Conservation (phyloP, 2,888 invertebrate genomes). For the Drosophila fulvimacula region DNA sequence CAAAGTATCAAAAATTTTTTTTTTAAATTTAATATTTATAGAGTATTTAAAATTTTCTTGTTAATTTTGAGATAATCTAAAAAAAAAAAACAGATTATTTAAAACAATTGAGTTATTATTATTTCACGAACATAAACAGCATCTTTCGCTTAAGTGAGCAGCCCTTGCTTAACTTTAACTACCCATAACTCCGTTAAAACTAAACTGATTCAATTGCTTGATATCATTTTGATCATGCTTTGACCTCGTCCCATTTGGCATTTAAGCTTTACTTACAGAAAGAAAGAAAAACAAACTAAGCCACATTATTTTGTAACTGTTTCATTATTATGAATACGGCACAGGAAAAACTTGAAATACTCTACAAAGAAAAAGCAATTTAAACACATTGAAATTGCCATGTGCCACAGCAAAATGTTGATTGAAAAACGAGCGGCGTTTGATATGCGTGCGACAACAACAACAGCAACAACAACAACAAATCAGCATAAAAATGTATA, state of each 20-base stretch:
- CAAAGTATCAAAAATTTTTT: too few species aligned
- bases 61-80: not conserved
- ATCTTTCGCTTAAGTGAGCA: not conserved
- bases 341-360: slow-evolving; percentile 7
- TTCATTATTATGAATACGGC: not conserved
- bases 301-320: slow-evolving; percentile 9
- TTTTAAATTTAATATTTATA: too few species aligned
- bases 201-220: slow-evolving; percentile 2
- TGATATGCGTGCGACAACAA: slow-evolving; percentile 52
- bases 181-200: not conserved
- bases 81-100: too few species aligned
- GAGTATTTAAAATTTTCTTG: too few species aligned
- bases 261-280: not conserved
- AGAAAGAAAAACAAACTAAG: not conserved
- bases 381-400: slow-evolving; percentile 45
- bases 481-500: slow-evolving; percentile 5
- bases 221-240: slow-evolving; percentile 1
- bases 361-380: slow-evolving; percentile 13
- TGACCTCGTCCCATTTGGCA: slow-evolving; percentile 10
- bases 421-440: slow-evolving; percentile 64
- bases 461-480: slow-evolving; percentile 3
- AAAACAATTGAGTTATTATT: not conserved
- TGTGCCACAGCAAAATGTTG: slow-evolving; percentile 50
- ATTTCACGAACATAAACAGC: not conserved
- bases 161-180: not conserved